A percentile compares a stretch with the other conserved stretches of the same genome.
phyloP scores from a whole-genome alignment of 2,797 vertebrate species.

The Eulemur mongoz region DNA sequence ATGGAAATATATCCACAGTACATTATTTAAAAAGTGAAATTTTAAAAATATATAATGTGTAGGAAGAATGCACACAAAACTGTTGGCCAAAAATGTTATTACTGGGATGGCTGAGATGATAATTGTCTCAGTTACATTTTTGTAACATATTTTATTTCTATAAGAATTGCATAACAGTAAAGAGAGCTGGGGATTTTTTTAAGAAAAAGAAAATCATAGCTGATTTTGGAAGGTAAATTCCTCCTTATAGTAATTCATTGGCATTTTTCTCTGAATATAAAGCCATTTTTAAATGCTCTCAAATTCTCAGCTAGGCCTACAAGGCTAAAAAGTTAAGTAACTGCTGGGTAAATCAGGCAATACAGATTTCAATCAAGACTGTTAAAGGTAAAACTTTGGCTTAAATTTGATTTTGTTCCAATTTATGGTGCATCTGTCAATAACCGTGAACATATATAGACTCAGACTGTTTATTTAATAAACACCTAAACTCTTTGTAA shows the following conservation, averaged over 20 bases:
- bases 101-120: background rate
- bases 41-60: background rate
- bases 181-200: background rate
- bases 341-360: background rate
- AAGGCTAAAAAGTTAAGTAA: conserved; percentile 23
- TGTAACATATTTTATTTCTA: background rate
- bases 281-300: conserved; percentile 11
- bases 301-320: conserved; percentile 22
- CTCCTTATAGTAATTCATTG: background rate
- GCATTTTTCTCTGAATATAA: background rate
- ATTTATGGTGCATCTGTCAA: background rate
- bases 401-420: background rate
- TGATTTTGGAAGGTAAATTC: background rate
- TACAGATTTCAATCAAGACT: background rate
- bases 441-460: background rate
- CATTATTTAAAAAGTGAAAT: background rate
- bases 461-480: background rate
- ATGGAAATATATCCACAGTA: background rate
- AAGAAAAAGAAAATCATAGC: background rate
- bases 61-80: background rate
- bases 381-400: background rate
- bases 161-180: background rate
- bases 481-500: background rate
- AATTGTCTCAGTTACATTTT: background rate
- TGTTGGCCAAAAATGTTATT: background rate